Conservation (phyloP, 2,113 vertebrate genomes). For the Lasiurus borealis region DNA sequence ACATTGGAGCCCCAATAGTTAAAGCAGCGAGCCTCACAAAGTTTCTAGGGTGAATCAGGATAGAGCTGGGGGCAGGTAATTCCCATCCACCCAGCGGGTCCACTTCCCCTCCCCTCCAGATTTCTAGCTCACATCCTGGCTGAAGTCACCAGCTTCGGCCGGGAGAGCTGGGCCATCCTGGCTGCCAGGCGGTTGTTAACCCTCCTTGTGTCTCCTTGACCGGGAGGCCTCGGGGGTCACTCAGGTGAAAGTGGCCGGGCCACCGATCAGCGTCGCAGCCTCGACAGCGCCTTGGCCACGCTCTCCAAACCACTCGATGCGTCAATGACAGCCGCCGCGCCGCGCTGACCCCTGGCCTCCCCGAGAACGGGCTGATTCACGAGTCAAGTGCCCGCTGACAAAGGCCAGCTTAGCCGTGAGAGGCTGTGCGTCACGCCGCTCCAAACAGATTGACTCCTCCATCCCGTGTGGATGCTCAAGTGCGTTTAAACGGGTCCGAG, state of each 20-base stretch:
- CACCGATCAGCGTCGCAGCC: constrained; percentile 26
- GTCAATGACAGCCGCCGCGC: constrained; percentile 55
- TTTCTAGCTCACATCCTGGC: background rate
- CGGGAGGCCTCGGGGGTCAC: constrained; percentile 53
- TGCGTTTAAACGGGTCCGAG: background rate
- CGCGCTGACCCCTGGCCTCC: constrained; percentile 67
- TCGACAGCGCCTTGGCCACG: background rate
- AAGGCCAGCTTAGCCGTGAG: constrained; percentile 77
- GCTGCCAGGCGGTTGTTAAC: background rate
- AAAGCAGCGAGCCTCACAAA: background rate
- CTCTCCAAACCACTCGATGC: constrained; percentile 42
- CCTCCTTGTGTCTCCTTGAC: constrained; percentile 27
- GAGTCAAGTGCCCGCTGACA: constrained; percentile 78
- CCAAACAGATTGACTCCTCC: constrained; percentile 48
- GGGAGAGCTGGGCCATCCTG: background rate
- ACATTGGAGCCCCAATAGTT: background rate
- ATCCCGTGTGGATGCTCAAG: constrained; percentile 8
- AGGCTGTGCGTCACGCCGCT: constrained; percentile 58
- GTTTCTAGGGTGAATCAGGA: background rate
- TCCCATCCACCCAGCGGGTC: background rate
- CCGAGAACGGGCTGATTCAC: constrained; percentile 72
- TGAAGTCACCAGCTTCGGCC: background rate
- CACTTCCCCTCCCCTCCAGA: background rate
- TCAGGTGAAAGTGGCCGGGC: constrained; percentile 66
- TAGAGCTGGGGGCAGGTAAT: background rate